Evolutionary conservation across 2,113 vertebrate genomes (phyloP).

Genomic region (Alligator mississippiensis): DNA sequence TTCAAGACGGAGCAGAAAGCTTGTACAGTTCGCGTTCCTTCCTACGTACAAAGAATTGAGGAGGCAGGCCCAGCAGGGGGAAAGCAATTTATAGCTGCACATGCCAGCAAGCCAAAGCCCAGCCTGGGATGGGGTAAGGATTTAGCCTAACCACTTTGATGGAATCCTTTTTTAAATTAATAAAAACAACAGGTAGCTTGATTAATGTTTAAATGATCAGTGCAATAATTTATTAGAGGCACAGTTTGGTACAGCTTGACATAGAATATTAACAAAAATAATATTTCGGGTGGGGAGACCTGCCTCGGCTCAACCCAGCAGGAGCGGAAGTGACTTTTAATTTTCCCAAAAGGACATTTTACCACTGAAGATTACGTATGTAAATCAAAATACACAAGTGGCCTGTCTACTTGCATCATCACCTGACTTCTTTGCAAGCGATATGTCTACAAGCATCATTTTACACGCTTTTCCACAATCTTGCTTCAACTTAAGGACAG

Average conservation of each 20-base stretch:
- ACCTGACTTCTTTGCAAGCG: not conserved
- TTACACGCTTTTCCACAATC: not conserved
- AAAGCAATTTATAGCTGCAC: rapidly evolving
- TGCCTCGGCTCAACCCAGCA: not conserved
- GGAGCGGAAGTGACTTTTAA: not conserved
- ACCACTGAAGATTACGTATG: not conserved
- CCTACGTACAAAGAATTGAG: not conserved
- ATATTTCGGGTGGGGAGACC: not conserved
- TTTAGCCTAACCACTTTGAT: not conserved
- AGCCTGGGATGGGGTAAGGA: not conserved
- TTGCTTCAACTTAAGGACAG: not conserved
- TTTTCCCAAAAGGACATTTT: not conserved
- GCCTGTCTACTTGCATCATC: not conserved
- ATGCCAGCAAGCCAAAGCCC: rapidly evolving
- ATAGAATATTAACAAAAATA: not conserved
- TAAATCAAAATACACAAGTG: rapidly evolving
- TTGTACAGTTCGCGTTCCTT: not conserved
- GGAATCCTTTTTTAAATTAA: not conserved
- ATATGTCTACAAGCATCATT: rapidly evolving
- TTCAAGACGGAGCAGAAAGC: not conserved
- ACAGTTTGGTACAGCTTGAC: not conserved
- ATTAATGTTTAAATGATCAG: not conserved
- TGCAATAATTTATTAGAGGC: not conserved
- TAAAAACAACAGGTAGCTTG: not conserved
- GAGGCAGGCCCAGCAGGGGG: rapidly evolving